Base-by-base conservation (phyloP, 1,140 invertebrate species). In the Megalonaias nervosa region DNA sequence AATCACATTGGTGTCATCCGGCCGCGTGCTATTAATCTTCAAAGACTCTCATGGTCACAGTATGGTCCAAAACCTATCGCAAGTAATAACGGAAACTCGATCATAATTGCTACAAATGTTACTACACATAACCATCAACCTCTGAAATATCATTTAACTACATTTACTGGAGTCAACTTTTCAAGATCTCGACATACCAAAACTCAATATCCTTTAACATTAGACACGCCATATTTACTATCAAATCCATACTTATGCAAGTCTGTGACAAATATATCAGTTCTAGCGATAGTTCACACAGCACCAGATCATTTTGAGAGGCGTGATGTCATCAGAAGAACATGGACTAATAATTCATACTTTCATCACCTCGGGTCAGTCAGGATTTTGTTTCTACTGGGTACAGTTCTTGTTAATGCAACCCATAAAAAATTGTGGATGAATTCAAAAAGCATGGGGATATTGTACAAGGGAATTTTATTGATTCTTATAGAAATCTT, bases 351-450 rank as follows among this genome's bases (percentile, higher is more conserved):
- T 67, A 78, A 81, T 17, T 56, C 66, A 6, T 75, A 68, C 59
- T 84, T 82, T 62, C 75, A 55, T n/a, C 65, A 81, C 60, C 68
- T 79, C 2, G 77, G 77, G 31, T 77, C 67, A 57, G 66, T 89
- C 0, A 68, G 81, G 55, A 77, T 88, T 15, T 88, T 95, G 17
- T 96, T 96, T 86, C 88, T 96, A 11, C 74, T 96, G 23, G 95
- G 95, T 9, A 89, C 90, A 31, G 92, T 93, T 1, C 80, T 90
- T 2, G 86, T 92, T 70, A 48, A 69, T 0, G 82, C 66, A 12
- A 26, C 70, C 19, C 81, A 85, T 69, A 19, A 3, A 11, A 64
- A 38, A 79, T 87, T 60, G 74, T 79, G 65, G 77, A 78, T 14
- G 87, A 88, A 70, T 81, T 66, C 55, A 23, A 71, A 26, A 69